Evolutionary conservation across 2,797 vertebrate species (phyloP).

Genomic region (Gymnothorax javanicus): DNA sequence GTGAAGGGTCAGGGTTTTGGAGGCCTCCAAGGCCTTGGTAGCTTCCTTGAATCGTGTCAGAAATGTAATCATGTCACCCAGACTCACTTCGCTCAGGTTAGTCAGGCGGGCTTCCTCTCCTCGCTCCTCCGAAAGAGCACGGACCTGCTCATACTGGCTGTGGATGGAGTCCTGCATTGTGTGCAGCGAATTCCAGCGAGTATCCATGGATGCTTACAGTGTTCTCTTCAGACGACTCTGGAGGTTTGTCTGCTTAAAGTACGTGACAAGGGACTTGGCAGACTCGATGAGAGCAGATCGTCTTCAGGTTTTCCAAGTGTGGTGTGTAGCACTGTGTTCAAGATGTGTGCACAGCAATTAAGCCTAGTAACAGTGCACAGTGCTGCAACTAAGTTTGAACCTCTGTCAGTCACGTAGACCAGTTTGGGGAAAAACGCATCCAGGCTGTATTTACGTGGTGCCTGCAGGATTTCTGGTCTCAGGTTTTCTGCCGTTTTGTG

Average conservation of each 20-base stretch:
- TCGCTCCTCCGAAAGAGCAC: neutral
- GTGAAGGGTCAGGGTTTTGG: slow-evolving; percentile 21
- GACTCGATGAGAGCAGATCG: slow-evolving; percentile 1
- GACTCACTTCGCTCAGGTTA: neutral
- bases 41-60: neutral
- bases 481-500: neutral
- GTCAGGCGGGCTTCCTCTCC: neutral
- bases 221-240: slow-evolving; percentile 24
- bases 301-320: slow-evolving; percentile 26
- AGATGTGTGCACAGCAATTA: neutral
- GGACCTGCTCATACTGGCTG: neutral
- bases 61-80: neutral
- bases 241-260: slow-evolving; percentile 28
- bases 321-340: slow-evolving; percentile 15
- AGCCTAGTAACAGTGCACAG: neutral
- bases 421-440: slow-evolving; percentile 28
- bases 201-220: slow-evolving; percentile 35
- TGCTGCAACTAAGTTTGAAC: slow-evolving; percentile 22
- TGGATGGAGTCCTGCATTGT: slow-evolving; percentile 33
- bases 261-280: slow-evolving; percentile 14
- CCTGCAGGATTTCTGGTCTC: neutral
- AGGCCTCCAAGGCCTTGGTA: slow-evolving; percentile 23
- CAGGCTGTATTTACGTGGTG: neutral
- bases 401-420: slow-evolving; percentile 29
- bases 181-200: slow-evolving; percentile 25